These are phyloP conservation scores for Strix aluco DNA, from an alignment of 2,113 vertebrate species.

Conservation along the genomic window DNA sequence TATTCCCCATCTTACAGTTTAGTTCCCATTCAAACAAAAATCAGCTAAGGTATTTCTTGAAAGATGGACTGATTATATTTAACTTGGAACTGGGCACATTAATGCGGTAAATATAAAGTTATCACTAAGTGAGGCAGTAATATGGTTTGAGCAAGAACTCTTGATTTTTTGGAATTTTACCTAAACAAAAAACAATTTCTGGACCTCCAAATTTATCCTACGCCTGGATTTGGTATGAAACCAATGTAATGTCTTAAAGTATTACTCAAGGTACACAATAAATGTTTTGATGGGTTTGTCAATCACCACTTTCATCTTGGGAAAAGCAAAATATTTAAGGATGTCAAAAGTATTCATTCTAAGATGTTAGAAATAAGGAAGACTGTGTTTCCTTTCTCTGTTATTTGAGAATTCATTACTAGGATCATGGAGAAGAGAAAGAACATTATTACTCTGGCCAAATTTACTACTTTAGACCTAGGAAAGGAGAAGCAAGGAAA, in stretches of 20 bases:
- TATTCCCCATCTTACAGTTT: not conserved
- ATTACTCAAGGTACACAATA: not conserved
- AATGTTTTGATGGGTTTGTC: not conserved
- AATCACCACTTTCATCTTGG: not conserved
- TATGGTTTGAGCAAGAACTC: not conserved
- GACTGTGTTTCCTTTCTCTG: not conserved
- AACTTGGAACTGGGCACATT: not conserved
- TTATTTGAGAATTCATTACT: not conserved
- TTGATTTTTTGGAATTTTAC: not conserved
- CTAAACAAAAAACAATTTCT: not conserved
- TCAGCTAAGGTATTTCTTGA: not conserved
- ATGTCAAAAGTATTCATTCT: not conserved
- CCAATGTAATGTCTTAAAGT: not conserved
- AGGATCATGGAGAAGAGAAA: not conserved
- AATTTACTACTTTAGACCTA: not conserved
- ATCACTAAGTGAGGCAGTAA: not conserved
- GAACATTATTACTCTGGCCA: not conserved
- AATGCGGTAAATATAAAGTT: not conserved
- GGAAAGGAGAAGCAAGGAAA: not conserved
- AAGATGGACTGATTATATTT: not conserved
- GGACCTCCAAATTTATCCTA: not conserved
- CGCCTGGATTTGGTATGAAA: not conserved
- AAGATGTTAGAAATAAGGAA: not conserved
- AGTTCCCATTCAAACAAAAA: not conserved
- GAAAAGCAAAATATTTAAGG: not conserved